Percentiles rank a stretch among this genome's conserved stretches.
These are phyloP conservation scores for Propithecus deckenii DNA, from an alignment of 2,797 vertebrate genomes.

Conservation along the genomic window DNA sequence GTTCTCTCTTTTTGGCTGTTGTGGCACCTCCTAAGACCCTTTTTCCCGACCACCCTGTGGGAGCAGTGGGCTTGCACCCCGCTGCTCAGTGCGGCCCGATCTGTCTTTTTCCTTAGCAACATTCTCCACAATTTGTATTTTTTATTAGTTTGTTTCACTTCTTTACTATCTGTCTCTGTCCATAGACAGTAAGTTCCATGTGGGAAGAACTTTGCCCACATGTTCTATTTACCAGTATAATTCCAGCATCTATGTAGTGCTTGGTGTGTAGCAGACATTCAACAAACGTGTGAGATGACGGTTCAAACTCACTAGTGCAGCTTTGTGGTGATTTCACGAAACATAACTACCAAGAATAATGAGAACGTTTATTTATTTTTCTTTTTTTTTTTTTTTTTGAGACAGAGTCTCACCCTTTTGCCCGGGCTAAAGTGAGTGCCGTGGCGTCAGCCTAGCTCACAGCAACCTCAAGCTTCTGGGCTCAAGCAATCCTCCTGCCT, in stretches of 20 bases:
- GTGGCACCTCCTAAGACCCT: background rate
- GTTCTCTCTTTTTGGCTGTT: background rate
- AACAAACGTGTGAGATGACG: no score
- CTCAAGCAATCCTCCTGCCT: no score
- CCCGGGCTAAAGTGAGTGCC: no score
- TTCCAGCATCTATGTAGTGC: background rate
- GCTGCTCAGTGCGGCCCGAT: background rate
- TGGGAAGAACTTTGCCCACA: no score
- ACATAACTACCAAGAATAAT: background rate
- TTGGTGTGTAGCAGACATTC: background rate
- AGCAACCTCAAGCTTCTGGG: no score
- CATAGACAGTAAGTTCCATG: background rate
- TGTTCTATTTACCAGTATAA: background rate
- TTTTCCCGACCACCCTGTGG: background rate
- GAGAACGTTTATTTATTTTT: background rate
- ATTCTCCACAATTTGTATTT: background rate
- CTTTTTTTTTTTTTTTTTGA: no score
- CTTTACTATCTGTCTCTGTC: background rate
- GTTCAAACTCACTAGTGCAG: background rate
- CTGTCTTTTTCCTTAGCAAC: background rate
- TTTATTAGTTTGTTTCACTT: background rate
- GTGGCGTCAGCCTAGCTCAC: no score
- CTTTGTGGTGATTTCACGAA: background rate
- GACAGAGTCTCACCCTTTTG: no score
- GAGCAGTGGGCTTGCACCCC: background rate